Evolutionary conservation across 2,113 vertebrate genomes (phyloP).

Genomic region (Apodemus speciosus): DNA sequence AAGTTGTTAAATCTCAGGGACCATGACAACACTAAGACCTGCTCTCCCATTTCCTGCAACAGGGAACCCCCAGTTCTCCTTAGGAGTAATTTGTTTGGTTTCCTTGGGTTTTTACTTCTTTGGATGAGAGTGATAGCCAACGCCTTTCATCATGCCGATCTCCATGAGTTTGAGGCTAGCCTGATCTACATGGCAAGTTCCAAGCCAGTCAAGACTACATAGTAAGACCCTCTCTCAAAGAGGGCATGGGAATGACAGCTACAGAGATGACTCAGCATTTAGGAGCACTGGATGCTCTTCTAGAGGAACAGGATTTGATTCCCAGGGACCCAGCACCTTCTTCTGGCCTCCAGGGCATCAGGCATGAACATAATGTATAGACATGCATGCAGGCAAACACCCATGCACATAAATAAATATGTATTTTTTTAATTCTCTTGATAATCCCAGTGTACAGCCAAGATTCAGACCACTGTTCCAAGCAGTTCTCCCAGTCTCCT

Average conservation of each 20-base stretch:
- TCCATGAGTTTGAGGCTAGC: not conserved
- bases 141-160: not conserved
- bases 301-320: not conserved
- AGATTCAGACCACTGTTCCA: not conserved
- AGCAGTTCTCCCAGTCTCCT: not conserved
- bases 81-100: not conserved
- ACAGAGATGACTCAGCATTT: not conserved
- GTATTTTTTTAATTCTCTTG: not conserved
- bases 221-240: not conserved
- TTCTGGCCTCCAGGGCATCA: not conserved
- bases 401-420: not conserved
- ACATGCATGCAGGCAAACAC: not conserved
- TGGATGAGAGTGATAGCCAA: not conserved
- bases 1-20: not conserved
- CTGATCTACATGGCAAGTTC: not conserved
- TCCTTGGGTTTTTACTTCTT: not conserved
- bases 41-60: not conserved
- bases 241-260: fast-evolving
- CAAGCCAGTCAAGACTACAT: too few relatives aligned
- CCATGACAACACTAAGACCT: not conserved
- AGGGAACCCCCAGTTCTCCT: not conserved
- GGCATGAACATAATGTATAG: not conserved
- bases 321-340: not conserved
- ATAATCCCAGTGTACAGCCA: not conserved
- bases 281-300: not conserved